phyloP scores from a whole-genome alignment of 2,797 vertebrate genomes.

The Staurois parvus region DNA sequence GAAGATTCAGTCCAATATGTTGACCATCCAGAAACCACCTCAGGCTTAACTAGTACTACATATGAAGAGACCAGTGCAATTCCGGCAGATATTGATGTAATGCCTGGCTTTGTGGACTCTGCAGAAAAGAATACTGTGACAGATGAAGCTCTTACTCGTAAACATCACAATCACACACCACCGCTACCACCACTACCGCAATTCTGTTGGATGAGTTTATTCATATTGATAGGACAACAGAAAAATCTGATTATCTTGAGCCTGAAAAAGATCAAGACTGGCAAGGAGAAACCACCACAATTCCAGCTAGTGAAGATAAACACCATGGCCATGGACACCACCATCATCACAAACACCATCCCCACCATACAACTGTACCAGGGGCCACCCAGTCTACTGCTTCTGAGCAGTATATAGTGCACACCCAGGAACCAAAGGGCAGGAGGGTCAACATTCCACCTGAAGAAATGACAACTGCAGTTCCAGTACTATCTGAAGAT shows the following conservation, averaged over 20 bases:
- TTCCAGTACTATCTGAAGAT: not conserved
- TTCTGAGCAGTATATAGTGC: not conserved
- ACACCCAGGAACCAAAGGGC: conserved; percentile 8
- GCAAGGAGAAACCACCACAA: not conserved
- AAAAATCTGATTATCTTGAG: not conserved
- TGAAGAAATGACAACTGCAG: not conserved
- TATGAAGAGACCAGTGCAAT: not conserved
- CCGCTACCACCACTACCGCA: not conserved
- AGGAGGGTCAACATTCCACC: not conserved
- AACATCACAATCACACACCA: not conserved
- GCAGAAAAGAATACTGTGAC: not conserved
- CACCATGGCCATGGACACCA: conserved; percentile 29
- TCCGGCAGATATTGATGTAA: not conserved
- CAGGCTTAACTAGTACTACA: conserved; percentile 19
- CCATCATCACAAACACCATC: conserved; percentile 19
- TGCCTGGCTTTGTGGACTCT: not conserved
- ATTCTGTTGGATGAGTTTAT: not conserved
- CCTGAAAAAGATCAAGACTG: not conserved
- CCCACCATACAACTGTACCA: conserved; percentile 11
- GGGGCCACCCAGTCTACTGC: not conserved
- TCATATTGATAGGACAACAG: not conserved
- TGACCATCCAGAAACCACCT: conserved; percentile 8
- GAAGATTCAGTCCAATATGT: not conserved
- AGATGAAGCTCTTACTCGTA: not conserved
- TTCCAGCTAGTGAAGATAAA: not conserved